phyloP scores from a whole-genome alignment of 2,113 vertebrate species.

The Scartelaos histophorus region DNA sequence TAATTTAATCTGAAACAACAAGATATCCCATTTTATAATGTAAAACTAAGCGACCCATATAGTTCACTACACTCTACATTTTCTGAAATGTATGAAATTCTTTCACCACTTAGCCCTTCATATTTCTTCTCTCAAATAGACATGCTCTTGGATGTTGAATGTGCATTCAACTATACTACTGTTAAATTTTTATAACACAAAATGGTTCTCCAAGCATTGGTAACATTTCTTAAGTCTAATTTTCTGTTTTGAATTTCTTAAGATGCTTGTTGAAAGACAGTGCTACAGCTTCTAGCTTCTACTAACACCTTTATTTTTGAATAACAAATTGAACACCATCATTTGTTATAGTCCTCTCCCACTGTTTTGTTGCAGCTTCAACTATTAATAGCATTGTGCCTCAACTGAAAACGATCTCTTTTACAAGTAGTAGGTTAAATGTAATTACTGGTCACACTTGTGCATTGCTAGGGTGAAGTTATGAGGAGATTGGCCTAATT shows the following conservation, averaged over 20 bases:
- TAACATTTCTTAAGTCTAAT: background rate
- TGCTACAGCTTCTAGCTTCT: background rate
- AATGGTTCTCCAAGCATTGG: background rate
- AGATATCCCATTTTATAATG: no score
- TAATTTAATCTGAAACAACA: no score
- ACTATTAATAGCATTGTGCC: background rate
- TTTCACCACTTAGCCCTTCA: no score
- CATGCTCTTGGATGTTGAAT: no score
- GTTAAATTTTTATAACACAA: background rate
- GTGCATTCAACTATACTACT: no score
- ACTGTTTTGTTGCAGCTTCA: background rate
- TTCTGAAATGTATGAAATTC: no score
- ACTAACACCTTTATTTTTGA: constrained; percentile 2
- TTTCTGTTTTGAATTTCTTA: background rate
- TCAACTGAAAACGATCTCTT: background rate
- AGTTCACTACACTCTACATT: no score
- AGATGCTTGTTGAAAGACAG: background rate
- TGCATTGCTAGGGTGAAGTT: background rate
- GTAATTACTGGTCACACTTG: background rate
- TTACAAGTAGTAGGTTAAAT: background rate
- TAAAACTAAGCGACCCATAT: no score
- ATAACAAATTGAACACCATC: background rate
- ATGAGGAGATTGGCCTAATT: background rate
- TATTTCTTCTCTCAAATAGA: no score
- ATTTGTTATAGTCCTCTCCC: background rate